Conservation (phyloP, 2,888 invertebrate genomes). For the Drosophila pseudotakahashii region DNA sequence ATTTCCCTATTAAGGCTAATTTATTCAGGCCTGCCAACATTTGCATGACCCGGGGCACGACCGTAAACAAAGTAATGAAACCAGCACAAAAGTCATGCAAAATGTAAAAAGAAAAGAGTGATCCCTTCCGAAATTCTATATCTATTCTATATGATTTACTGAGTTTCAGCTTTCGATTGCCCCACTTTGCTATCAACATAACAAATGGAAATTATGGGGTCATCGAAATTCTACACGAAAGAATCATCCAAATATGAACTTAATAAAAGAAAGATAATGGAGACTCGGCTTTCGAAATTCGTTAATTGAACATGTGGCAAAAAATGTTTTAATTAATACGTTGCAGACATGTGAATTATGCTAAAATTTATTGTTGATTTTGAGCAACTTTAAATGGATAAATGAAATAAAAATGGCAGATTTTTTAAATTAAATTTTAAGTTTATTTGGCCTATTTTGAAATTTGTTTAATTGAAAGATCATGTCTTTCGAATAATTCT, state of each 20-base stretch:
- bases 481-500: no score
- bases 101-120: slow-evolving; percentile 3
- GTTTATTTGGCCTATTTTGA: no score
- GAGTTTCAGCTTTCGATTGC: slow-evolving; percentile 4
- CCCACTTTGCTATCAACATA: slow-evolving; percentile 23
- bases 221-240: slow-evolving; percentile 10
- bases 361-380: slow-evolving; percentile 4
- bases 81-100: slow-evolving; percentile 5
- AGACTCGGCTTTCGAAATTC: slow-evolving; percentile 25
- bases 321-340: slow-evolving; percentile 11
- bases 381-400: not conserved
- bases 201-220: slow-evolving; percentile 29
- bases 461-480: no score
- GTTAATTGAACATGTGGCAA: slow-evolving; percentile 35
- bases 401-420: no score
- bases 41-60: slow-evolving; percentile 40
- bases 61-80: slow-evolving; percentile 44
- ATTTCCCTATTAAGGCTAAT: slow-evolving; percentile 71
- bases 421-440: no score
- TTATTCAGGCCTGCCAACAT: slow-evolving; percentile 52
- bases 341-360: slow-evolving; percentile 2
- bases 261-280: slow-evolving; percentile 16
- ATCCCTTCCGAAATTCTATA: not conserved
- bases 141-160: slow-evolving; percentile 6
- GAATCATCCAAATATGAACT: not conserved